Conservation (phyloP, 2,888 invertebrate genomes). For the Andrena camellia region DNA sequence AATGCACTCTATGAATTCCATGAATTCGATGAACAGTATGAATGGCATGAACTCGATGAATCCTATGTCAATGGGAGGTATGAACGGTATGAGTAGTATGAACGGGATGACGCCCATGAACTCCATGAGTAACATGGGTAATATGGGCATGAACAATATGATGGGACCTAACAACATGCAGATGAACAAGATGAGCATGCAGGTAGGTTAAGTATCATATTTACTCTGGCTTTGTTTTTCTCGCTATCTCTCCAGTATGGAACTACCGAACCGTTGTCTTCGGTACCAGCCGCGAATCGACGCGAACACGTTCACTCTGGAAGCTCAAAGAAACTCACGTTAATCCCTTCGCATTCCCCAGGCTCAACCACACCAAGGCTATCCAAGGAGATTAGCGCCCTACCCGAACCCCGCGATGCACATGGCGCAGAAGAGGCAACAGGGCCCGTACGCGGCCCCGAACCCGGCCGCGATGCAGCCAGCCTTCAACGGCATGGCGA, state of each 20-base stretch:
- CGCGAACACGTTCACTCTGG: not conserved
- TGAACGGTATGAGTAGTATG: slow-evolving; percentile 87
- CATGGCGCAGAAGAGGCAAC: slow-evolving; percentile 91
- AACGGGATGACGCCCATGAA: slow-evolving; percentile 89
- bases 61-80: slow-evolving; percentile 82
- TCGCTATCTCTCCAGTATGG: not conserved
- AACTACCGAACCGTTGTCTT: no score
- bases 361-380: slow-evolving; percentile 85
- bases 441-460: slow-evolving; percentile 81
- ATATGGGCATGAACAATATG: slow-evolving; percentile 89
- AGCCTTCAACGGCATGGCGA: slow-evolving; percentile 85
- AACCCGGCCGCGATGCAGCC: slow-evolving; percentile 85
- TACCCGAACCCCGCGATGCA: slow-evolving; percentile 95
- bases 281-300: no score
- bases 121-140: slow-evolving; percentile 84
- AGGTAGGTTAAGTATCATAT: slow-evolving; percentile 81
- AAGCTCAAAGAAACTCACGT: not conserved
- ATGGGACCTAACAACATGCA: slow-evolving; percentile 86
- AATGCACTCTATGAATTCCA: slow-evolving; percentile 87
- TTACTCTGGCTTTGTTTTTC: not conserved
- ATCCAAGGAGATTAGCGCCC: slow-evolving; percentile 93
- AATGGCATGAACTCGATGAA: slow-evolving; percentile 88
- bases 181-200: slow-evolving; percentile 91
- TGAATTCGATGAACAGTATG: slow-evolving; percentile 88
- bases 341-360: slow-evolving; percentile 27